These are phyloP conservation scores for Craniophora ligustri DNA, from an alignment of 2,888 invertebrate genomes.

Conservation along the genomic window DNA sequence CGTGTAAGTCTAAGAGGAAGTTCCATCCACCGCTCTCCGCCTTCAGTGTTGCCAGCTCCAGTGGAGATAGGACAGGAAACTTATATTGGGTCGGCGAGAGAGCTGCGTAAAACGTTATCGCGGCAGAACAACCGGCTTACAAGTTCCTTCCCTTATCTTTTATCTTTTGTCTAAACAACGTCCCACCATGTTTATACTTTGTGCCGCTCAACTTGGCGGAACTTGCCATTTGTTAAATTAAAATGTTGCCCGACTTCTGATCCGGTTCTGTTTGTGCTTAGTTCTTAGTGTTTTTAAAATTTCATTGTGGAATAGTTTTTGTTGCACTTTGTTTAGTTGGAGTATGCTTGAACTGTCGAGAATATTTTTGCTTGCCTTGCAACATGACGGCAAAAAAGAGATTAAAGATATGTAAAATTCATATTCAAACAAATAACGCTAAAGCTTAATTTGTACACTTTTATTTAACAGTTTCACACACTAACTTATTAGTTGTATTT, in stretches of 20 bases:
- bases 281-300: slow-evolving; percentile 25
- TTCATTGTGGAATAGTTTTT: slow-evolving; percentile 6
- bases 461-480: too few species aligned
- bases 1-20: neutral
- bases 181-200: slow-evolving; percentile 59
- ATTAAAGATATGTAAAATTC: too few species aligned
- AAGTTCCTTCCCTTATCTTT: slow-evolving; percentile 65
- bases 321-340: neutral
- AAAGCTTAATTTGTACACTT: too few species aligned
- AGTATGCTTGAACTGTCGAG: neutral
- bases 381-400: too few species aligned
- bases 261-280: slow-evolving; percentile 47
- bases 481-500: too few species aligned
- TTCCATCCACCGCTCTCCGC: slow-evolving; percentile 13
- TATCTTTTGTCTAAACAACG: slow-evolving; percentile 73
- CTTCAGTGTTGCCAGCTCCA: slow-evolving; percentile 10
- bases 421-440: too few species aligned
- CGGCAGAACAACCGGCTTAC: slow-evolving; percentile 65
- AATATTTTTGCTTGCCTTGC: too few species aligned
- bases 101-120: slow-evolving; percentile 70
- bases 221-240: slow-evolving; percentile 62
- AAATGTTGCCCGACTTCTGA: slow-evolving; percentile 52
- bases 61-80: slow-evolving; percentile 65
- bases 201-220: slow-evolving; percentile 41
- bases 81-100: slow-evolving; percentile 67